phyloP scores from a whole-genome alignment of 2,113 vertebrate species.

The Scomber colias region DNA sequence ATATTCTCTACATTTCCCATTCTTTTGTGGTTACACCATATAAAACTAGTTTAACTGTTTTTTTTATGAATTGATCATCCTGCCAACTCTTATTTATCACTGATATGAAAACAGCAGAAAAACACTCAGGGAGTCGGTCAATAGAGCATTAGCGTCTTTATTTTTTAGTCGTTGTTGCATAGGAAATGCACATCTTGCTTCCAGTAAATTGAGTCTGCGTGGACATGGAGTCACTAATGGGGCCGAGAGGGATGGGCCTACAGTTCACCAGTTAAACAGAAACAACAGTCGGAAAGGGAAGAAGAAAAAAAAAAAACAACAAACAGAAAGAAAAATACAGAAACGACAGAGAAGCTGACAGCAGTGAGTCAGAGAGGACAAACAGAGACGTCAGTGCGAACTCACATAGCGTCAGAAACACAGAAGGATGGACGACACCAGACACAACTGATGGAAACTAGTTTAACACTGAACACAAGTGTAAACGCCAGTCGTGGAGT shows the following conservation, averaged over 20 bases:
- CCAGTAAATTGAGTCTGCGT: conserved; percentile 96
- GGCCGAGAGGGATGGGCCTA: conserved; percentile 91
- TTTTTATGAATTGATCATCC: no score
- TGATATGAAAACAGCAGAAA: not conserved
- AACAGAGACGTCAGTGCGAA: conserved; percentile 41
- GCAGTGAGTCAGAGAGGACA: conserved; percentile 25
- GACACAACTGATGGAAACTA: conserved; percentile 88
- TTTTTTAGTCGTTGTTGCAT: conserved; percentile 96
- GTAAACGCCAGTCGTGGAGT: conserved; percentile 87
- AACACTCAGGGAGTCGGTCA: conserved; percentile 44
- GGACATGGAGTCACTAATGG: conserved; percentile 94
- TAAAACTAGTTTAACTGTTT: no score
- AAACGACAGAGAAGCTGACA: conserved; percentile 28
- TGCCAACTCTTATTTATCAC: no score
- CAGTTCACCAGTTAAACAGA: conserved; percentile 84
- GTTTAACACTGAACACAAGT: conserved; percentile 66
- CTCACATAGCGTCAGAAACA: conserved; percentile 59
- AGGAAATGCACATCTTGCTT: conserved; percentile 99
- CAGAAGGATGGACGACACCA: conserved; percentile 86
- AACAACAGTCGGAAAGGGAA: conserved; percentile 43
- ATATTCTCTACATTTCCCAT: no score
- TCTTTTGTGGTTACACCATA: no score
- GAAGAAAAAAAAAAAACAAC: not conserved
- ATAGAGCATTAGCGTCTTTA: conserved; percentile 95
- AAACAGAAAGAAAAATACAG: conserved; percentile 1